These are phyloP conservation scores for Laodelphax striatellus DNA, from an alignment of 1,140 invertebrate species.

Conservation along the genomic window DNA sequence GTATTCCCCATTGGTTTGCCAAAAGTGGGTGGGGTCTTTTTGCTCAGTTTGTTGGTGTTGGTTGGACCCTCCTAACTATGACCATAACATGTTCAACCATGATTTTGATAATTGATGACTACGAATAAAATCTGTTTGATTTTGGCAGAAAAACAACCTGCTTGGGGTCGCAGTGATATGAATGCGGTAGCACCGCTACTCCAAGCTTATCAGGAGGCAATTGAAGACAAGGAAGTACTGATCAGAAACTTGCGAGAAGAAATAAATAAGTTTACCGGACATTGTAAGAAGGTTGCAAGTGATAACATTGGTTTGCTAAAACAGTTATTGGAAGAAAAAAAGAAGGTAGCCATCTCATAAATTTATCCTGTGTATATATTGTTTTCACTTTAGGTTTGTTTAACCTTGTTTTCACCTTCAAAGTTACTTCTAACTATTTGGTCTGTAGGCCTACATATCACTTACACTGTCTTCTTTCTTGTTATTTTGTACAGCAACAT, in stretches of 20 bases:
- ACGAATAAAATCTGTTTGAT: too few relatives aligned
- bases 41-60: too few relatives aligned
- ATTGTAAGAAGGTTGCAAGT: background rate
- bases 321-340: background rate
- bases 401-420: too few relatives aligned
- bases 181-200: background rate
- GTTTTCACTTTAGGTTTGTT: background rate
- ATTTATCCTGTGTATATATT: background rate
- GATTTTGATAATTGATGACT: too few relatives aligned
- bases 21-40: too few relatives aligned
- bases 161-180: constrained; percentile 1
- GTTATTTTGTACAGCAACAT: too few relatives aligned
- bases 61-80: too few relatives aligned
- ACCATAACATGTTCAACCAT: too few relatives aligned
- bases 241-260: background rate
- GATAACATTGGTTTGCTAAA: background rate
- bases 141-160: background rate
- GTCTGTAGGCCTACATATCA: too few relatives aligned
- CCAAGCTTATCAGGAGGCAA: background rate
- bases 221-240: background rate
- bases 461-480: too few relatives aligned
- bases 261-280: background rate
- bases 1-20: too few relatives aligned
- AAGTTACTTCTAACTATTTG: too few relatives aligned
- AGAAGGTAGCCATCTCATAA: background rate